Evolutionary conservation across 2,797 vertebrate species (phyloP), one percentile per base, ranked within the genome.

Genomic region (Moxostoma hubbsi): DNA sequence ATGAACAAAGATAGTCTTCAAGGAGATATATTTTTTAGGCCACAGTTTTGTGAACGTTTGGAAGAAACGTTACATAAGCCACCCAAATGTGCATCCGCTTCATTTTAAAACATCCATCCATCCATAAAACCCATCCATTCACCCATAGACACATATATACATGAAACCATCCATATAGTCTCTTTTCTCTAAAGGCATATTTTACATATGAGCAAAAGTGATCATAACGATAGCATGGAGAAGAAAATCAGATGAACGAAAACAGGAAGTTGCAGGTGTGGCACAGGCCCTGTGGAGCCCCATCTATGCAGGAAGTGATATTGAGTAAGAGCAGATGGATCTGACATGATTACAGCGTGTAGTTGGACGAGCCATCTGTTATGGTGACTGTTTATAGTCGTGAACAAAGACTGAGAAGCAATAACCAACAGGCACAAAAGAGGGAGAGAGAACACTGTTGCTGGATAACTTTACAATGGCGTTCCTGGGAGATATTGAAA

Each of bases 341-440:
- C 72, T 77, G 73, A 83, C 81, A 61, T 73, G 73, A 85, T 78
- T 81, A 83, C 82, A 81, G 80, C 82, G 73, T 82, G 76, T 78
- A 82, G 78, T 80, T 81, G 54, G 81, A 82, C 75, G 70, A 87
- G 80, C 87, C 88, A 88, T 89, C 87, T 87, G 86, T 80, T 81
- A 75, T 79, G 55, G 43, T 81, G 75, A 81, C 81, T 82, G 67
- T 81, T 83, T 80, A 81, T 62, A 75, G 84, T 76, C 18, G 12
- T 77, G 77, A 86, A 83, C 74, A 82, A 57, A 71, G 73, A 77
- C 76, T 80, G 77, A 81, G 77, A 85, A 84, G 65, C 68, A 71
- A 76, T 79, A 80, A 82, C 75, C 69, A 82, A 78, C 69, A 36
- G 36, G 36, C 36, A 36, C 36, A 77, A 62, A 64, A 73, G 24